Evolutionary conservation across 2,113 vertebrate species (phyloP), one percentile per base, ranked within the genome.

Genomic region (Urocitellus parryii): DNA sequence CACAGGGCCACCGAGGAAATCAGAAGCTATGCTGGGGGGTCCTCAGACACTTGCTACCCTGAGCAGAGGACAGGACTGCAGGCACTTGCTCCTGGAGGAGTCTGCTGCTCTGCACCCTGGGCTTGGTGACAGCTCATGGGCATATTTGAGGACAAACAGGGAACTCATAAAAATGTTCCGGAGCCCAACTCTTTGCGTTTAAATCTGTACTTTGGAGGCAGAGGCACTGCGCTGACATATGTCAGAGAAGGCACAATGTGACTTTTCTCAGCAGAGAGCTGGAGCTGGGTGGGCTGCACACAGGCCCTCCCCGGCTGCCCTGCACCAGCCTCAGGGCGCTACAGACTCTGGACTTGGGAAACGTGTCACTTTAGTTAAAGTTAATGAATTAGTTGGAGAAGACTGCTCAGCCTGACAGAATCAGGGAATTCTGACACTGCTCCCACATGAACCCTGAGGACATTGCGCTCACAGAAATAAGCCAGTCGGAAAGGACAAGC

Each of bases 161-260:
- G 12, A 63, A 5, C 13, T 74, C 22, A 4, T 4, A 61, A 14
- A 53, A 18, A 67, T 18, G 16, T 63, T 48, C 42, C 83, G 25
- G 92, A 92, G 39, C 39, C 34, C 11, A 25, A 20, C 22, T 53
- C 70, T 32, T 34, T 24, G 4, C 8, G 3, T 8, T 74, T 11
- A 34, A 7, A 18, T 27, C 34, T 68, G n/a, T 2, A 5, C 45
- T 48, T 53, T 25, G 20, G 2, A 53, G n/a, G 42, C 56, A 12
- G 72, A n/a, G 13, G 37, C 0, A 0, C 34, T 2, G 6, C 10
- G 10, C 0, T 11, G 18, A 45, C 2, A 0, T 1, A 16, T 5
- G 20, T 8, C 16, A 58, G 0, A 5, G 32, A 18, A 27, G 2
- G 7, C 3, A 65, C 24, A 29, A 1, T 34, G 0, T 14, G 32